Evolutionary conservation across 2,113 vertebrate genomes (phyloP).

Genomic region (Gymnobelideus leadbeateri): DNA sequence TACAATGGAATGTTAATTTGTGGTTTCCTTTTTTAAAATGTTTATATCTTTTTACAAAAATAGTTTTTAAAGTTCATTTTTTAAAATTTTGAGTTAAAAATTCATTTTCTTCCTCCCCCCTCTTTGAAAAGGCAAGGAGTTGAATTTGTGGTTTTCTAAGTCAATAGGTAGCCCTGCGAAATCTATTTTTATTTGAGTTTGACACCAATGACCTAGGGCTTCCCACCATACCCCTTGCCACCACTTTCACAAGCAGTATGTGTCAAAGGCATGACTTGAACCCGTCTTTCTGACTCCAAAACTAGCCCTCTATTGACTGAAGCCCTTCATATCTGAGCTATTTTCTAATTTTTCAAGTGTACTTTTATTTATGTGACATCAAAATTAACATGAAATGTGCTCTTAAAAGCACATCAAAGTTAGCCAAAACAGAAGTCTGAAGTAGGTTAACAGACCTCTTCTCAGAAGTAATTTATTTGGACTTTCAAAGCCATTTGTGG

Average conservation of each 20-base stretch:
- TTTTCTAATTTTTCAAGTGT: background rate
- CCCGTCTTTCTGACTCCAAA: background rate
- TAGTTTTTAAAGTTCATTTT: background rate
- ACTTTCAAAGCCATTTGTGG: background rate
- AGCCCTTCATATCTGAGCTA: background rate
- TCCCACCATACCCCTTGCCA: background rate
- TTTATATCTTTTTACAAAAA: background rate
- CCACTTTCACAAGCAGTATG: background rate
- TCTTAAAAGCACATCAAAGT: background rate
- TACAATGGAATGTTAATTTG: background rate
- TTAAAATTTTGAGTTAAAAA: background rate
- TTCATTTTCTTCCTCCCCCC: background rate
- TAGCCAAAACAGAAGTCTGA: background rate
- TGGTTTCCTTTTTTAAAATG: background rate
- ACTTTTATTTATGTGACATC: background rate
- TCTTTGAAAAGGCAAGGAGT: background rate
- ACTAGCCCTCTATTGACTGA: background rate
- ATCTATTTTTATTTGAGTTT: background rate
- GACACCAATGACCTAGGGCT: background rate
- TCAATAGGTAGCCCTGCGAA: background rate
- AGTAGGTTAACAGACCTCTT: conserved; percentile 41
- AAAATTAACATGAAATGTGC: background rate
- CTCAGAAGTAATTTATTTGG: conserved; percentile 35
- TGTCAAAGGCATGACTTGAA: background rate
- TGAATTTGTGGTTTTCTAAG: background rate